A percentile compares a stretch with the other conserved stretches of the same genome.
These are phyloP conservation scores for Zaprionus taronus DNA, from an alignment of 1,140 invertebrate species.

Conservation along the genomic window DNA sequence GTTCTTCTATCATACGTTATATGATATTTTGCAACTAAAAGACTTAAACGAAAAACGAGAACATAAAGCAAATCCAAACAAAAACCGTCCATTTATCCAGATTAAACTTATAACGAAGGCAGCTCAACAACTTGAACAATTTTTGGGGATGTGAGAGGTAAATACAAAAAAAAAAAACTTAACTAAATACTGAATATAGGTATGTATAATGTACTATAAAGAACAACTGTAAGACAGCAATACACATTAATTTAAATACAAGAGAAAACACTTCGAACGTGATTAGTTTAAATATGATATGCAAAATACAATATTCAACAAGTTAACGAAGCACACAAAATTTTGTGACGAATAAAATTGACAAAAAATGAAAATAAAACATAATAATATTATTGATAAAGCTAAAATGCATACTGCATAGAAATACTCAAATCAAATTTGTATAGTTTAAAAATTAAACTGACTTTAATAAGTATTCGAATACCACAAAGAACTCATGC, in stretches of 20 bases:
- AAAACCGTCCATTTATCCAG: constrained; percentile 77
- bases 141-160: constrained; percentile 11
- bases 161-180: constrained; percentile 27
- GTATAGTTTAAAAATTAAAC: constrained; percentile 48
- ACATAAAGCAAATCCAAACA: constrained; percentile 71
- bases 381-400: constrained; percentile 1
- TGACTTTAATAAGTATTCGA: constrained; percentile 38
- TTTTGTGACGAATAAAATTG: constrained; percentile 26
- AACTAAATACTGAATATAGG: constrained; percentile 42
- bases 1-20: constrained; percentile 43
- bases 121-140: constrained; percentile 69
- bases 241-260: constrained; percentile 43
- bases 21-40: constrained; percentile 78
- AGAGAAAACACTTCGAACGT: constrained; percentile 29
- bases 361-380: neutral
- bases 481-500: constrained; percentile 51
- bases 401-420: constrained; percentile 17
- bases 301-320: constrained; percentile 41
- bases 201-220: constrained; percentile 47
- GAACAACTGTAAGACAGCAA: constrained; percentile 65
- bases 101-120: constrained; percentile 55
- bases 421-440: constrained; percentile 39
- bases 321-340: constrained; percentile 39
- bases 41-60: constrained; percentile 58
- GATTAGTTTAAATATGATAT: constrained; percentile 31